Evolutionary conservation across 1,140 invertebrate genomes (phyloP), one percentile per base, ranked within the genome.

Genomic region (Pseudomyrmex gracilis): DNA sequence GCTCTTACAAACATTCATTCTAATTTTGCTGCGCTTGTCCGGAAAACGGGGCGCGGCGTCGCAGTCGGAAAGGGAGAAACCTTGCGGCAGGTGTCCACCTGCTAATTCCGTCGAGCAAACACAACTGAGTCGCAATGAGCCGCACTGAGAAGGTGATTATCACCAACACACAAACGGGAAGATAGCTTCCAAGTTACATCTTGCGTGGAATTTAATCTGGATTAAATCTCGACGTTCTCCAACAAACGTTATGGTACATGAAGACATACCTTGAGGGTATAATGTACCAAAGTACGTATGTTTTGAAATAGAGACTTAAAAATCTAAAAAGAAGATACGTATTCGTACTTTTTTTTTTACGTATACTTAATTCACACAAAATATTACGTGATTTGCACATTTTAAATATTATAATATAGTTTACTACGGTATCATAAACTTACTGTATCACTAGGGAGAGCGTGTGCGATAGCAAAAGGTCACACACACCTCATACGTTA

Each of bases 1-100:
- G 70, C 83, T 85, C 71, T 73, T 78, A 53, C 77, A 88, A 88
- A 88, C 84, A 88, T 89, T 85, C 84, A 47, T 88, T 76, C 87
- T 89, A 89, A 89, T 88, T 89, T 88, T 68, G 15, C 55, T 24
- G 53, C 47, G 53, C 47, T 66, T 34, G 45, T 4, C 17, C 45
- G 34, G 8, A 73, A 57, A 60, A 61, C 71, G n/a, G n/a, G 24
- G 45, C 49, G 22, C 47, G 60, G 55, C 47, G 45, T 55, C 20
- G 20, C 53, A 22, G 67, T 67, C 22, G 24, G 12, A 20, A 13
- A 51, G 66, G 57, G 20, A 60, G 34, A 78, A 82, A 51, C 22
- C n/a, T 17, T 20, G 63, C 61, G 49, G 20, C 78, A 86, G 84
- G 78, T 89, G 68, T 78, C 78, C 86, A 88, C 84, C 84, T 84